A percentile compares a stretch with the other conserved stretches of the same genome.
phyloP scores from a whole-genome alignment of 1,140 invertebrate genomes.

The Pseudomyrmex sp. region DNA sequence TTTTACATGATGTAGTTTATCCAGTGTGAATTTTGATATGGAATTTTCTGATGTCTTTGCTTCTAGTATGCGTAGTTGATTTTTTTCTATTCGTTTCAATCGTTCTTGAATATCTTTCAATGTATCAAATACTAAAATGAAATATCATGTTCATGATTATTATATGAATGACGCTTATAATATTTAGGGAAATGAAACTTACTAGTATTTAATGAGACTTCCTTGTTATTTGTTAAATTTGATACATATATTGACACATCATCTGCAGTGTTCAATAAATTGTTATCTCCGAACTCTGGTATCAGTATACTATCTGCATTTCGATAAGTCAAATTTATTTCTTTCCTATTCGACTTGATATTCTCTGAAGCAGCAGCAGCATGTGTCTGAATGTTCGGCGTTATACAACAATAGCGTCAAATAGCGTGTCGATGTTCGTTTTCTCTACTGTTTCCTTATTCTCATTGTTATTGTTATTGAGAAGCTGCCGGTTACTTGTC shows the following conservation, averaged over 20 bases:
- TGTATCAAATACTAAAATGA: slow-evolving; percentile 2
- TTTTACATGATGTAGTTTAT: slow-evolving; percentile 15
- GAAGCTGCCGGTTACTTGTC: slow-evolving; percentile 7
- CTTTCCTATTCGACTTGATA: not conserved
- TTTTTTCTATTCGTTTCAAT: not conserved
- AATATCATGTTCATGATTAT: not conserved
- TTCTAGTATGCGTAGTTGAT: slow-evolving; percentile 7
- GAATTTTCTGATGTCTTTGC: not conserved
- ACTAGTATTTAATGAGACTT: not conserved
- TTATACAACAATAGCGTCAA: slow-evolving; percentile 8
- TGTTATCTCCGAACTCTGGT: not conserved
- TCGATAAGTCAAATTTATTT: slow-evolving; percentile 5
- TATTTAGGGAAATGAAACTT: slow-evolving; percentile 7
- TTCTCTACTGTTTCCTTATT: no score
- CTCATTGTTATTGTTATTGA: not conserved
- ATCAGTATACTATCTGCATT: not conserved
- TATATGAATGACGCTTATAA: not conserved
- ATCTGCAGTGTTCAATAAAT: not conserved
- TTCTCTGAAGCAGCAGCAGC: slow-evolving; percentile 3
- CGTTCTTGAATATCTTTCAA: not conserved
- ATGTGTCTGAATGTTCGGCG: not conserved
- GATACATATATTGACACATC: not conserved
- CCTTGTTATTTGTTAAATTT: not conserved
- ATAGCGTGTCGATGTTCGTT: not conserved
- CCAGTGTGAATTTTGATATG: slow-evolving; percentile 1